Conservation (phyloP, 2,113 vertebrate species). For the Anser brachyrhynchus region DNA sequence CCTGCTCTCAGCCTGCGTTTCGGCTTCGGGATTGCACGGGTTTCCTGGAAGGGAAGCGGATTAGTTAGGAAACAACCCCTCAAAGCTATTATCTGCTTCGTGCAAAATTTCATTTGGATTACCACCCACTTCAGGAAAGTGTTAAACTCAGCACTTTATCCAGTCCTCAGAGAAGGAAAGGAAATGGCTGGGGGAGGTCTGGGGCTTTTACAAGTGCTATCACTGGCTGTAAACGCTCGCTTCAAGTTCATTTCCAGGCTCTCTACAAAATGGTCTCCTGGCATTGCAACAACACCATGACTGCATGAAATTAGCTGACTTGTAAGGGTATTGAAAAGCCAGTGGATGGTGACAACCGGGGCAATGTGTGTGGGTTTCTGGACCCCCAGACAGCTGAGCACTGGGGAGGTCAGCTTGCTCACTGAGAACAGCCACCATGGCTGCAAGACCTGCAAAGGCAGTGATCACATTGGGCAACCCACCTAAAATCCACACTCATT, state of each 20-base stretch:
- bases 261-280: not conserved
- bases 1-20: accelerated
- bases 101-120: not conserved
- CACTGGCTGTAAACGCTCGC: not conserved
- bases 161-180: not conserved
- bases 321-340: not conserved
- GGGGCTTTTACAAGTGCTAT: not conserved
- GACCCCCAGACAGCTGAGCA: not conserved
- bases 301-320: not conserved
- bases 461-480: not conserved
- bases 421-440: not conserved
- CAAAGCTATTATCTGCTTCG: not conserved
- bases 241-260: not conserved
- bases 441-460: not conserved
- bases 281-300: not conserved
- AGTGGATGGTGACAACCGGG: not conserved
- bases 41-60: not conserved
- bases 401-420: not conserved
- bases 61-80: not conserved
- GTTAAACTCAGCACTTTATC: not conserved
- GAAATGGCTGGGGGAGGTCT: not conserved
- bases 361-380: not conserved
- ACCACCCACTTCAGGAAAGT: not conserved
- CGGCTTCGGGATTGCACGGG: not conserved
- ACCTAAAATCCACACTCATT: not conserved